Conservation (phyloP, 2,888 invertebrate species). For the Lithodes maja region DNA sequence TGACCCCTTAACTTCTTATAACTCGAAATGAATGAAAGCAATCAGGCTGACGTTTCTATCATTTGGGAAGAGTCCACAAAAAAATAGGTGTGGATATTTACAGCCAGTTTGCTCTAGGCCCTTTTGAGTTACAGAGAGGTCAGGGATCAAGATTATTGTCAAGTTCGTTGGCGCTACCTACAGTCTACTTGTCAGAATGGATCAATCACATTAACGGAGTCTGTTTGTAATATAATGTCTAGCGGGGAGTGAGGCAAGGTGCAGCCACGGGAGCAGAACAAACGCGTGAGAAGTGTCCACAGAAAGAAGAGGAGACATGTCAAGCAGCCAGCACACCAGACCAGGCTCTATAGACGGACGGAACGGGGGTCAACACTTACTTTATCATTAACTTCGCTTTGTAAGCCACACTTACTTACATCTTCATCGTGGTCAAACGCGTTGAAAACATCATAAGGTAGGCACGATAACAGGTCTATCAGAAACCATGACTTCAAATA, state of each 20-base stretch:
- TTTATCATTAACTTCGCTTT: slow-evolving; percentile 63
- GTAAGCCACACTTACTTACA: slow-evolving; percentile 78
- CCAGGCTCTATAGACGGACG: slow-evolving; percentile 3
- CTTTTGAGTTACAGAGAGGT: no score
- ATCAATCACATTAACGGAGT: neutral
- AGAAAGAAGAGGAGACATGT: slow-evolving; percentile 8
- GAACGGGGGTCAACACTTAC: slow-evolving; percentile 52
- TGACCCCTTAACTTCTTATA: no score
- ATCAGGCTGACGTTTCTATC: no score
- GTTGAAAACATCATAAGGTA: slow-evolving; percentile 99
- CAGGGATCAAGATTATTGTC: no score
- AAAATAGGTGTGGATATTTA: no score
- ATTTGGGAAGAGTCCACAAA: no score
- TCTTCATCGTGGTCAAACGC: slow-evolving; percentile 99
- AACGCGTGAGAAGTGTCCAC: neutral
- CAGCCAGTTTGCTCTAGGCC: no score
- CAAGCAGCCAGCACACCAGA: slow-evolving; percentile 22
- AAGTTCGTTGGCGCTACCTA: no score
- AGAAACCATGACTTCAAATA: slow-evolving; percentile 99
- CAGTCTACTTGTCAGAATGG: no score
- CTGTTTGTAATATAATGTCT: neutral
- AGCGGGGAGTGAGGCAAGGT: slow-evolving; percentile 14
- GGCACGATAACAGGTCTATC: slow-evolving; percentile 98
- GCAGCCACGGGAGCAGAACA: slow-evolving; percentile 45
- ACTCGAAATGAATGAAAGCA: no score